Evolutionary conservation across 1,140 invertebrate genomes (phyloP), one percentile per base, ranked within the genome.

Genomic region (Latrodectus geometricus): DNA sequence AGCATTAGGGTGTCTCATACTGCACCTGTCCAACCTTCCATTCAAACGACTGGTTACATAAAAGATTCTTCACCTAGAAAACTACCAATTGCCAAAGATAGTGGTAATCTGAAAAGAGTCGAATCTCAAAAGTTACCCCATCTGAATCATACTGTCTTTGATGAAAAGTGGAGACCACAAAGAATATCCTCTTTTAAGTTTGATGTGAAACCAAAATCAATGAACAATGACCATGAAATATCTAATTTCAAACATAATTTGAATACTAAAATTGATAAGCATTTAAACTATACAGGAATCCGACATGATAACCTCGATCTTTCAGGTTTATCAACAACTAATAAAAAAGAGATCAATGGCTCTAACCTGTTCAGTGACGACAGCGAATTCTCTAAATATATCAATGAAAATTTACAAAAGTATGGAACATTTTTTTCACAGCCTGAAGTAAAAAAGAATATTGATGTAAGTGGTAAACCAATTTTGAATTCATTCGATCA

Each of bases 1-100:
- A 77, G 74, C 21, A 86, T 86, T 0, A 73, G 52, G 7, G 83
- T 86, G 15, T 69, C 74, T 3, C 9, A 72, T 70, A n/a, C 68
- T 8, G 20, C 9, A 4, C 5, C 9, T 35, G 48, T 14, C 0
- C 15, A 68, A 5, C 72, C 56, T 9, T 21, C 48, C 0, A 86
- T 86, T 35, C 74, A 86, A 20, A 86, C 83, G 0, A 76, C 66
- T 0, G 83, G 83, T 12, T 86, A 77, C 23, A 78, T 86, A n/a
- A 83, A 72, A 23, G 79, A 83, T n/a, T 35, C 12, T 14, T 14
- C 11, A 2, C 8, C 23, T 0, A 54, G 48, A 54, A 72, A 72
- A 15, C 11, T 54, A 21, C 78, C 78, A 14, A 11, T 23, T 7
- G 17, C 14, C 4, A 79, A 56, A 52, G 15, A 21, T 12, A 79